Evolutionary conservation across 1,140 invertebrate species (phyloP).

Genomic region (Onthophagus taurus): DNA sequence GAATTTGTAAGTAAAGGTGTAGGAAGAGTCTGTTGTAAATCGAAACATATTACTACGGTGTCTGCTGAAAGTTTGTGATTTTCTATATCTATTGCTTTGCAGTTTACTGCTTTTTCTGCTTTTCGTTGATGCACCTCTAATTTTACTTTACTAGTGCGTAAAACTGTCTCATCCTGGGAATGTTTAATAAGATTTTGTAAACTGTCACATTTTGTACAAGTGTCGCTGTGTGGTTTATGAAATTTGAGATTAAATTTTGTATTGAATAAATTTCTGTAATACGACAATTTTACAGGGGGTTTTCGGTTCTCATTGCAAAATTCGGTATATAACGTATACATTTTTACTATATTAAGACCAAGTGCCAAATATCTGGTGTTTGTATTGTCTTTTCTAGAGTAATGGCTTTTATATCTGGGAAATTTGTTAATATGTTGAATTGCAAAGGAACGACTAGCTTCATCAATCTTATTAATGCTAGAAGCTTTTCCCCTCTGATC

Average conservation of each 20-base stretch:
- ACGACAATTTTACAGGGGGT: conserved; percentile 4
- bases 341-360: conserved; percentile 13
- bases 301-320: conserved; percentile 2
- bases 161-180: conserved; percentile 2
- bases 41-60: conserved; percentile 10
- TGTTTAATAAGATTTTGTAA: conserved; percentile 16
- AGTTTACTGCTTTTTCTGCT: conserved; percentile 10
- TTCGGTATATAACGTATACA: conserved; percentile 14
- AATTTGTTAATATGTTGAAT: conserved; percentile 14
- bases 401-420: conserved; percentile 14
- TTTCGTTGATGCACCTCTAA: conserved; percentile 13
- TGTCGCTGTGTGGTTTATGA: conserved; percentile 8
- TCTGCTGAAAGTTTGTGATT: conserved; percentile 5
- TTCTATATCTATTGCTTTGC: conserved; percentile 13
- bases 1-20: conserved; percentile 14
- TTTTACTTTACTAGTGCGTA: neutral
- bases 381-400: conserved; percentile 10
- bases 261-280: conserved; percentile 11
- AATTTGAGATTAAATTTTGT: conserved; percentile 11
- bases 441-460: neutral
- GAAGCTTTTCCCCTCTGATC: conserved; percentile 9
- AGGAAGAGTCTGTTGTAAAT: conserved; percentile 17
- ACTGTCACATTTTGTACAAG: conserved; percentile 12
- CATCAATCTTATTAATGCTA: conserved; percentile 8
- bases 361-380: conserved; percentile 11